Percentiles rank a stretch among this genome's conserved stretches.
Evolutionary conservation across 2,888 invertebrate genomes (phyloP).

Genomic region (Falcaria lacertinaria): DNA sequence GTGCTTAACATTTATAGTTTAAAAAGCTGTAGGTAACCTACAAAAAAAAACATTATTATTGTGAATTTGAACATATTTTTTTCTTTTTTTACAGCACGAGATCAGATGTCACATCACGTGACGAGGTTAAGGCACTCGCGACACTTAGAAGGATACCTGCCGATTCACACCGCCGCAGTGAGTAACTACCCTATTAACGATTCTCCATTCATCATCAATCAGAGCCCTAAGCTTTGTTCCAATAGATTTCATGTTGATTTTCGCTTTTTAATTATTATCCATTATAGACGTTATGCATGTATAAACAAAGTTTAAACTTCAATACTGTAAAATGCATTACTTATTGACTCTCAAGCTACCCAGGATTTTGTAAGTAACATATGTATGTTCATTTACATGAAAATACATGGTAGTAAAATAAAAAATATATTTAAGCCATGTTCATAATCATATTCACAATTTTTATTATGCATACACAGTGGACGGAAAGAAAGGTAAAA

Average conservation of each 20-base stretch:
- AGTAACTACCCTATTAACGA: constrained; percentile 37
- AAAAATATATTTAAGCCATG: too few species aligned
- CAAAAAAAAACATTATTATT: too few species aligned
- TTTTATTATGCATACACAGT: too few species aligned
- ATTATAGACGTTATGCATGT: constrained; percentile 46
- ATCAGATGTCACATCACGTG: constrained; percentile 61
- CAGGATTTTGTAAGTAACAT: constrained; percentile 2
- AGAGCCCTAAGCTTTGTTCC: constrained; percentile 58
- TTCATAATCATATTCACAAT: too few species aligned
- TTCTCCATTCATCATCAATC: constrained; percentile 22
- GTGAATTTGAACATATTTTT: not conserved
- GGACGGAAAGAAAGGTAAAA: too few species aligned
- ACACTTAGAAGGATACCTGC: constrained; percentile 56
- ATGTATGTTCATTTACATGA: too few species aligned
- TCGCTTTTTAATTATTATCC: constrained; percentile 54
- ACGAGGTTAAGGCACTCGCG: constrained; percentile 69
- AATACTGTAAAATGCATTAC: constrained; percentile 7
- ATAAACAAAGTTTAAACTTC: constrained; percentile 14
- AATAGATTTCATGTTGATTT: constrained; percentile 61
- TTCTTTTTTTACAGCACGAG: constrained; percentile 45
- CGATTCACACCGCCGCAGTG: constrained; percentile 59
- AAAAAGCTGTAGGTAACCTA: too few species aligned
- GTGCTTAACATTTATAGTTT: too few species aligned
- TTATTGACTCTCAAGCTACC: constrained; percentile 6
- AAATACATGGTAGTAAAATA: too few species aligned